A percentile compares a stretch with the other conserved stretches of the same genome.
Evolutionary conservation across 2,113 vertebrate species (phyloP).

Genomic region (Heteronetta atricapilla): DNA sequence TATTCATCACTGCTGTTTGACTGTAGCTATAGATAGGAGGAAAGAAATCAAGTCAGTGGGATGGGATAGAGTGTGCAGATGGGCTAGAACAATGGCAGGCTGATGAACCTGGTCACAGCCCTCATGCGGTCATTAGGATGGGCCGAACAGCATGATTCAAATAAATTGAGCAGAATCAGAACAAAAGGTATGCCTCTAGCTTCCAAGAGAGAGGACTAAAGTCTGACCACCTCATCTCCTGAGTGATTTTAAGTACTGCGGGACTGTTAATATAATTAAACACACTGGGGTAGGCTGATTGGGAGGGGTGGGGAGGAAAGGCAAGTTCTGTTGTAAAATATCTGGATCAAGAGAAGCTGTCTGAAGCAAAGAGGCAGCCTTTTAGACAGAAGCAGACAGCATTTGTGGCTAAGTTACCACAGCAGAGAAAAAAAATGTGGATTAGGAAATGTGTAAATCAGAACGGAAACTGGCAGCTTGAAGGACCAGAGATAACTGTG

Average conservation of each 20-base stretch:
- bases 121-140: neutral
- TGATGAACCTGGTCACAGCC: too few species aligned
- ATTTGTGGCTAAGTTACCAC: neutral
- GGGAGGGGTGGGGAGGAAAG: neutral
- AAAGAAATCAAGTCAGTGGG: neutral
- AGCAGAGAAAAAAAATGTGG: neutral
- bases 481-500: neutral
- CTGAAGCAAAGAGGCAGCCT: neutral
- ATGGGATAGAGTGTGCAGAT: accelerated
- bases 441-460: neutral
- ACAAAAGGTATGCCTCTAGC: neutral
- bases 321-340: neutral
- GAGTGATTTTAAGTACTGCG: neutral
- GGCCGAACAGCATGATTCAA: neutral
- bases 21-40: neutral
- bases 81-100: neutral
- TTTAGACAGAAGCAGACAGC: neutral
- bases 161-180: neutral
- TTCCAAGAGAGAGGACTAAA: neutral
- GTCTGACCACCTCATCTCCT: neutral
- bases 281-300: neutral
- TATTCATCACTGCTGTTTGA: neutral
- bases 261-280: neutral
- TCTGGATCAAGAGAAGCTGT: neutral
- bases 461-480: neutral